phyloP scores from a whole-genome alignment of 2,888 invertebrate species.

The Drosophila subsilvestris region DNA sequence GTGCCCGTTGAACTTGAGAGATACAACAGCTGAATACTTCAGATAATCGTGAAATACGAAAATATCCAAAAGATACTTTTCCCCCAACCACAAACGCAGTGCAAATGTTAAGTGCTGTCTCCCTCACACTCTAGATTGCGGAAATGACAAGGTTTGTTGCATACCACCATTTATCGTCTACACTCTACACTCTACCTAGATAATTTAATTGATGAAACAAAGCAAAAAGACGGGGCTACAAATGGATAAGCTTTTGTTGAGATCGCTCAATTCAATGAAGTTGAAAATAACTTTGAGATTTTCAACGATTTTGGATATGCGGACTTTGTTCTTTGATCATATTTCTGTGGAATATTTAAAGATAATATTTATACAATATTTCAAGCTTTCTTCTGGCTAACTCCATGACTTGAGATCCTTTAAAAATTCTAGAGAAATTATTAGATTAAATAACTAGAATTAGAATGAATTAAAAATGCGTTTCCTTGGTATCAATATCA shows the following conservation, averaged over 20 bases:
- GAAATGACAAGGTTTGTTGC: slow-evolving; percentile 72
- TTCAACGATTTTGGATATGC: too few relatives aligned
- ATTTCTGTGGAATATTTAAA: too few relatives aligned
- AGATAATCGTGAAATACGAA: slow-evolving; percentile 31
- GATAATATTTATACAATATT: neutral
- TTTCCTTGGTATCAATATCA: too few relatives aligned
- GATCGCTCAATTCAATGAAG: neutral
- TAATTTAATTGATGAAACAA: slow-evolving; percentile 4
- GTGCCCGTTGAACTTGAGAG: slow-evolving; percentile 47
- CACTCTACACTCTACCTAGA: too few relatives aligned
- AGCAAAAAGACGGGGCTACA: neutral
- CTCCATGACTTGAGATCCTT: too few relatives aligned
- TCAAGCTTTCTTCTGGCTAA: too few relatives aligned
- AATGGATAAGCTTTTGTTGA: neutral
- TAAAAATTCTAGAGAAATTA: too few relatives aligned
- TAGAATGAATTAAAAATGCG: too few relatives aligned
- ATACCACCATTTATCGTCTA: neutral
- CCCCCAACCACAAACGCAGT: slow-evolving; percentile 27
- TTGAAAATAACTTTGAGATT: neutral
- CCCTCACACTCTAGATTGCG: slow-evolving; percentile 45
- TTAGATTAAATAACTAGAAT: too few relatives aligned
- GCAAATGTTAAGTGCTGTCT: slow-evolving; percentile 42
- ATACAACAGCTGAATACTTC: slow-evolving; percentile 53
- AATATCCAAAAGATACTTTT: slow-evolving; percentile 16
- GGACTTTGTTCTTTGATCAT: too few relatives aligned